These are phyloP conservation scores for Acanthiza pusilla DNA, from an alignment of 2,797 vertebrate species.

Conservation along the genomic window DNA sequence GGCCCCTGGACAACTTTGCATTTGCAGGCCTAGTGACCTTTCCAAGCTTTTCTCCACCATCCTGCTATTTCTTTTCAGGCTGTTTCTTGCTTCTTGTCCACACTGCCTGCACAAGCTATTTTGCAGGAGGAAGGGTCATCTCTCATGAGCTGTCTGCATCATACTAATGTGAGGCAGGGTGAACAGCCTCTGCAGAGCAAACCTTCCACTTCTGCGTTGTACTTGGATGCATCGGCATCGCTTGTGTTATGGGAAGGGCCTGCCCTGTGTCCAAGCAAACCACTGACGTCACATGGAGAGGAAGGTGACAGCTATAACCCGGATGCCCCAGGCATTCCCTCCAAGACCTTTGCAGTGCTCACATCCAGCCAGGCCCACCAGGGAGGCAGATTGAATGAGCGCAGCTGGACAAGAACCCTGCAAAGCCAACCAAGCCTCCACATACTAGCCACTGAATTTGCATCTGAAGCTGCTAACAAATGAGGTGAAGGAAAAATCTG, in stretches of 20 bases:
- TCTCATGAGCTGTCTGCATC: neutral
- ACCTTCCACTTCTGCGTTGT: neutral
- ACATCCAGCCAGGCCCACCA: neutral
- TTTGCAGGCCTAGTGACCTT: neutral
- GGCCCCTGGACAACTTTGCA: neutral
- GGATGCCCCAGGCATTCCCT: neutral
- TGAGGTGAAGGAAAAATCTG: constrained; percentile 38
- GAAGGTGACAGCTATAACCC: neutral
- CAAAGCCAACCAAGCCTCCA: neutral
- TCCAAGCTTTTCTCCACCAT: constrained; percentile 13
- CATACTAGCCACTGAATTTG: neutral
- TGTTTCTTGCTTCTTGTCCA: neutral
- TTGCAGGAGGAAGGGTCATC: neutral
- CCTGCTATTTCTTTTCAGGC: neutral
- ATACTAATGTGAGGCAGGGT: neutral
- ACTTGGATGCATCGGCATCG: accelerated
- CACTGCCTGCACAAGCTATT: neutral
- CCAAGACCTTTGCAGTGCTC: neutral
- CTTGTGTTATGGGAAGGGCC: neutral
- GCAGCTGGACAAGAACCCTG: neutral
- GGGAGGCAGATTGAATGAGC: neutral
- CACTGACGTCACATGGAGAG: neutral
- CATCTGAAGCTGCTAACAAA: neutral
- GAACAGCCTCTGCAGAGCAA: neutral
- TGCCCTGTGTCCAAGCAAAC: too few relatives aligned